Evolutionary conservation across 1,140 invertebrate species (phyloP).

Genomic region (Leptinotarsa texana): DNA sequence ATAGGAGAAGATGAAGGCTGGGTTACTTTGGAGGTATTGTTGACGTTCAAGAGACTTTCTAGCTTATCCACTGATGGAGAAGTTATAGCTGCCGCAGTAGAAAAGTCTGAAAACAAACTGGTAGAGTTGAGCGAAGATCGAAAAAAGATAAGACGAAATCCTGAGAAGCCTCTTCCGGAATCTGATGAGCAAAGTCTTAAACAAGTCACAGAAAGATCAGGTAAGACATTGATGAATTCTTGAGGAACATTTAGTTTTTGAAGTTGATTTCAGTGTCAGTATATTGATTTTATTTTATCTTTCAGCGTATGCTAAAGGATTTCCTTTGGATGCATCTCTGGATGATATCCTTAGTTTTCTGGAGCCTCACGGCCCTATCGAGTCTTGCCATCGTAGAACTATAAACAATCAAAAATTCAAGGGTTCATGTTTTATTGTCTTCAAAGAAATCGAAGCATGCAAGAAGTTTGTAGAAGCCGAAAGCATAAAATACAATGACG

Average conservation of each 20-base stretch:
- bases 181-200: conserved; percentile 82
- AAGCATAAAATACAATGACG: conserved; percentile 73
- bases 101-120: conserved; percentile 73
- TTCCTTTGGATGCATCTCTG: conserved; percentile 72
- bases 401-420: conserved; percentile 75
- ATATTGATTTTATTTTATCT: conserved; percentile 29
- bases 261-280: background rate
- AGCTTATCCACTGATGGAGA: conserved; percentile 70
- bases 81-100: conserved; percentile 75
- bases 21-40: conserved; percentile 81
- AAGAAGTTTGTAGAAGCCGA: conserved; percentile 67
- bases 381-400: conserved; percentile 76
- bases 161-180: conserved; percentile 79
- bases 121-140: conserved; percentile 81
- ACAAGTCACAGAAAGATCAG: conserved; percentile 72
- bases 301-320: conserved; percentile 85
- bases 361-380: conserved; percentile 69
- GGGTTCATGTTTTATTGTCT: conserved; percentile 88
- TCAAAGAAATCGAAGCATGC: conserved; percentile 74
- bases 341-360: conserved; percentile 78
- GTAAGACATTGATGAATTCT: conserved; percentile 36
- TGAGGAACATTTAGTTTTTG: too few species aligned
- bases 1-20: conserved; percentile 87
- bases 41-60: conserved; percentile 87
- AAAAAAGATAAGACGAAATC: conserved; percentile 79